A percentile compares a stretch with the other conserved stretches of the same genome.
phyloP scores from a whole-genome alignment of 2,888 invertebrate species.

The Osedax frankpressi region DNA sequence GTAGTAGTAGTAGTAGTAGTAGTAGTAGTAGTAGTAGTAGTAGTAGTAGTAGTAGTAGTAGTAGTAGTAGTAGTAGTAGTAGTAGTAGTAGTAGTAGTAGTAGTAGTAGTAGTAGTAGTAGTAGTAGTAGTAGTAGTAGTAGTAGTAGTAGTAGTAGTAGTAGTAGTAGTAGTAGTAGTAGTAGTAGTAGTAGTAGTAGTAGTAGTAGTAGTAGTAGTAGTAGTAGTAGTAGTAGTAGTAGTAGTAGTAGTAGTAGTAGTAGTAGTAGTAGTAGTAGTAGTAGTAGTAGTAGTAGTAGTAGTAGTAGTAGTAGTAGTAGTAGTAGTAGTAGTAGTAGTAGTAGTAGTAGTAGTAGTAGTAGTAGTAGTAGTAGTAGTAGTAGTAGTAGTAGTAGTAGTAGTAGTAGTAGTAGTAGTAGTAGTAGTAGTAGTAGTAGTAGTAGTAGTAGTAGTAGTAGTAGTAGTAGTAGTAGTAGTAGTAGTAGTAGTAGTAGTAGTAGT shows the following conservation, averaged over 20 bases:
- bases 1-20: no score
- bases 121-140: no score
- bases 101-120: no score
- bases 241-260: not conserved
- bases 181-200: no score
- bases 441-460: not conserved
- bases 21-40: no score
- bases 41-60: no score
- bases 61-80: no score
- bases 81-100: no score
- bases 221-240: no score
- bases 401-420: not conserved
- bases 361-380: constrained; percentile 13
- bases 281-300: constrained; percentile 7
- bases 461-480: not conserved
- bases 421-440: not conserved
- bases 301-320: constrained; percentile 11
- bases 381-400: constrained; percentile 9
- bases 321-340: constrained; percentile 4
- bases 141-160: no score
- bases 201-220: no score
- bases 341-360: constrained; percentile 13
- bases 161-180: no score
- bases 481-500: not conserved
- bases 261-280: constrained; percentile 1